These are phyloP conservation scores for Oxystoma pomonae DNA, from an alignment of 2,888 invertebrate species.

Conservation along the genomic window DNA sequence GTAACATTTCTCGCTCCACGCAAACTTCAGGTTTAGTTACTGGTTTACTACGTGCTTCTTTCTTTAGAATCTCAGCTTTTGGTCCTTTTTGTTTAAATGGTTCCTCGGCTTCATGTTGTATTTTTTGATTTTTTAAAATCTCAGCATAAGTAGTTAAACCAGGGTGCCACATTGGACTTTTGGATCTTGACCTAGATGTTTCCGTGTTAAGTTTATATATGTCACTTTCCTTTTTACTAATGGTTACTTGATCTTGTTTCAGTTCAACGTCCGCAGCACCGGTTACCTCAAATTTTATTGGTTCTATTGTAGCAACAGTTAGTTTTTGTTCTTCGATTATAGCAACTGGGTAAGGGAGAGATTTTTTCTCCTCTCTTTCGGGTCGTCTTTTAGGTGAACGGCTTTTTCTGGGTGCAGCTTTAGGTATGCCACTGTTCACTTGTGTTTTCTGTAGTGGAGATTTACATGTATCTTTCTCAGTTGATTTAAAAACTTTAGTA, in stretches of 20 bases:
- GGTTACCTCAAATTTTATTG: neutral
- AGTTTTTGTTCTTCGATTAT: constrained; percentile 2
- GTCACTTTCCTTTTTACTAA: neutral
- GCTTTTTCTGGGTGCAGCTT: constrained; percentile 18
- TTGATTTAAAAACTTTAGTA: neutral
- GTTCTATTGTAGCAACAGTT: too few species aligned
- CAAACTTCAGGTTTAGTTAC: constrained; percentile 2
- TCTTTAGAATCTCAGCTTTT: constrained; percentile 4
- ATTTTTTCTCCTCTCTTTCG: constrained; percentile 10
- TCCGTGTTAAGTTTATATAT: too few species aligned
- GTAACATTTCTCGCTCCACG: neutral
- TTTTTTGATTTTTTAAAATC: constrained; percentile 62
- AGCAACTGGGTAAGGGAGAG: neutral
- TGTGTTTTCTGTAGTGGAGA: neutral
- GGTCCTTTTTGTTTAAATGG: constrained; percentile 4
- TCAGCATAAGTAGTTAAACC: constrained; percentile 77
- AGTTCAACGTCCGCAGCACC: neutral
- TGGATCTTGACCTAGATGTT: constrained; percentile 48
- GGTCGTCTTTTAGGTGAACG: constrained; percentile 18
- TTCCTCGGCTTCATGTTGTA: constrained; percentile 47
- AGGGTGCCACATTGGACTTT: constrained; percentile 69
- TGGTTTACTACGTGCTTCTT: constrained; percentile 7
- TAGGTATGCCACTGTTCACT: neutral
- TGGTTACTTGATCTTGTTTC: neutral
- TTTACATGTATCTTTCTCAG: neutral